Percentiles rank a stretch among this genome's conserved stretches.
Evolutionary conservation across 2,113 vertebrate genomes (phyloP).

Genomic region (Sinocyclocheilus rhinocerous): DNA sequence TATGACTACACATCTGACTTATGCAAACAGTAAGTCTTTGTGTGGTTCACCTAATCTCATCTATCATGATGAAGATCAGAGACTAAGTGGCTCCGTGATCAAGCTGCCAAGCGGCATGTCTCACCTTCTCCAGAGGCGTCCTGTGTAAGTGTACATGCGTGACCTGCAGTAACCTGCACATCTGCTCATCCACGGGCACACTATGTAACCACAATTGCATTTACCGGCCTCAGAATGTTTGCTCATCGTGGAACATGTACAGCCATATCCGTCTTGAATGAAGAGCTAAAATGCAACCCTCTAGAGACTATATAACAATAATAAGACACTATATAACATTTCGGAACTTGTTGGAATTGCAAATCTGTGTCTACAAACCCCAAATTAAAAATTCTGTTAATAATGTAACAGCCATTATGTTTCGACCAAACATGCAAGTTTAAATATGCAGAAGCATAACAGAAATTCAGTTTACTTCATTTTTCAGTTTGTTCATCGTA

Average conservation of each 20-base stretch:
- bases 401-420: too few species aligned
- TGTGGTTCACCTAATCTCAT: constrained; percentile 35
- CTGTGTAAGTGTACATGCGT: neutral
- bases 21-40: constrained; percentile 15
- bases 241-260: neutral
- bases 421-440: too few species aligned
- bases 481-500: neutral
- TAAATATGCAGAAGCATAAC: neutral
- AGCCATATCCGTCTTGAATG: neutral
- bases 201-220: constrained; percentile 6
- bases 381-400: neutral
- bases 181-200: neutral
- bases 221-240: neutral
- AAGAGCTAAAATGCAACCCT: neutral
- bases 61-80: constrained; percentile 36
- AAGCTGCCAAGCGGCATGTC: constrained; percentile 19
- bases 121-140: constrained; percentile 36
- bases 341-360: neutral
- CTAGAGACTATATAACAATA: neutral
- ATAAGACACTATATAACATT: neutral
- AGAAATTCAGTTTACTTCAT: neutral
- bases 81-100: constrained; percentile 32
- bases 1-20: constrained; percentile 9
- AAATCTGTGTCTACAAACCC: neutral
- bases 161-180: constrained; percentile 28